Evolutionary conservation across 2,113 vertebrate species (phyloP).

Genomic region (Catharus minimus): DNA sequence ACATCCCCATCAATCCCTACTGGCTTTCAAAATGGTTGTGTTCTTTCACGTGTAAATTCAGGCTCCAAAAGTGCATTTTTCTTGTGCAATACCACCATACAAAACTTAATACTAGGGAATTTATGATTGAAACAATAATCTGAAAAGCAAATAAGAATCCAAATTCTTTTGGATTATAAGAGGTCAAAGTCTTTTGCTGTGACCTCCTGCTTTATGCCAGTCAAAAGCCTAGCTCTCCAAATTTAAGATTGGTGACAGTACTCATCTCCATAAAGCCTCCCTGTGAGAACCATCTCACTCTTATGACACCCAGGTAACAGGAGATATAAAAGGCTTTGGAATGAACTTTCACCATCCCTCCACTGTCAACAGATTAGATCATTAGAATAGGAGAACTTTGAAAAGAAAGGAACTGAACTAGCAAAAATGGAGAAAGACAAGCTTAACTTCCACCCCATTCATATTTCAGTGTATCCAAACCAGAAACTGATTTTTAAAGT

Average conservation of each 20-base stretch:
- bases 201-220: not conserved
- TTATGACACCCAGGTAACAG: not conserved
- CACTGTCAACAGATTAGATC: not conserved
- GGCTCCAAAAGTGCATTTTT: not conserved
- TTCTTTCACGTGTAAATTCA: not conserved
- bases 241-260: not conserved
- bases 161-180: not conserved
- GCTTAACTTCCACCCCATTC: not conserved
- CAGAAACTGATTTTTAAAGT: not conserved
- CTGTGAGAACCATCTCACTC: not conserved
- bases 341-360: not conserved
- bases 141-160: not conserved
- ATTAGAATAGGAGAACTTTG: not conserved
- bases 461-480: not conserved
- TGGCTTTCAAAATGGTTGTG: not conserved
- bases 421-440: not conserved
- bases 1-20: not conserved
- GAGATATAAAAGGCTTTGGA: not conserved
- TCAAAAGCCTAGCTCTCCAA: not conserved
- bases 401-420: not conserved
- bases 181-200: not conserved
- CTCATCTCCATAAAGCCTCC: not conserved
- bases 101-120: not conserved
- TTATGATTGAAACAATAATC: not conserved
- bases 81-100: not conserved